Evolutionary conservation across 2,113 vertebrate genomes (phyloP).

Genomic region (Strix uralensis): DNA sequence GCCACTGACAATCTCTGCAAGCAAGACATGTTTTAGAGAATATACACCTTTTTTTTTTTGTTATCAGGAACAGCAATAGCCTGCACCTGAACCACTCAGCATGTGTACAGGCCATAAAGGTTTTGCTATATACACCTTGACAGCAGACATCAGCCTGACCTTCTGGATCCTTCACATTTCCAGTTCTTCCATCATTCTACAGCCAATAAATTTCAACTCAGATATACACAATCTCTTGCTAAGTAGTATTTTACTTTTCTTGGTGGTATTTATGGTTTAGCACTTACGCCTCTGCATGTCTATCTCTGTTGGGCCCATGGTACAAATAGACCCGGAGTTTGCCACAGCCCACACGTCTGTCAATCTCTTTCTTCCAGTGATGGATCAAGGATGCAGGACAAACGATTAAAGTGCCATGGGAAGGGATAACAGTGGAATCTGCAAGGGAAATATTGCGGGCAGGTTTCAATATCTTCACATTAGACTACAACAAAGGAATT

Average conservation of each 20-base stretch:
- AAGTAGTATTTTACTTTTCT: neutral
- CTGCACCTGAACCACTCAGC: neutral
- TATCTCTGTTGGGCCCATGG: conserved; percentile 86
- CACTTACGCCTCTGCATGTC: conserved; percentile 79
- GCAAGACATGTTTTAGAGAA: neutral
- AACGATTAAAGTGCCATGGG: conserved; percentile 85
- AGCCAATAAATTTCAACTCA: neutral
- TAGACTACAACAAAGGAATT: neutral
- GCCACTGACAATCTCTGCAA: neutral
- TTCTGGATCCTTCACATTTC: neutral
- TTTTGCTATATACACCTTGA: neutral
- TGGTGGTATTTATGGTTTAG: neutral
- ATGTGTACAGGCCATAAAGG: neutral
- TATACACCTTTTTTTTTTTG: neutral
- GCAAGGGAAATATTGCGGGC: conserved; percentile 14
- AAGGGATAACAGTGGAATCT: conserved; percentile 77
- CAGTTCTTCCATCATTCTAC: neutral
- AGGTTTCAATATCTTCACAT: neutral
- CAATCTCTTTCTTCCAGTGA: conserved; percentile 95
- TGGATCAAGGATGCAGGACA: conserved; percentile 96
- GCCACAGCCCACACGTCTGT: conserved; percentile 73
- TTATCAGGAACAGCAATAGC: neutral
- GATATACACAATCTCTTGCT: neutral
- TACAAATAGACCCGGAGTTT: conserved; percentile 86
- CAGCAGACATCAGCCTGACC: neutral